Conservation (phyloP, 1,140 invertebrate species). For the Aphis gossypii region DNA sequence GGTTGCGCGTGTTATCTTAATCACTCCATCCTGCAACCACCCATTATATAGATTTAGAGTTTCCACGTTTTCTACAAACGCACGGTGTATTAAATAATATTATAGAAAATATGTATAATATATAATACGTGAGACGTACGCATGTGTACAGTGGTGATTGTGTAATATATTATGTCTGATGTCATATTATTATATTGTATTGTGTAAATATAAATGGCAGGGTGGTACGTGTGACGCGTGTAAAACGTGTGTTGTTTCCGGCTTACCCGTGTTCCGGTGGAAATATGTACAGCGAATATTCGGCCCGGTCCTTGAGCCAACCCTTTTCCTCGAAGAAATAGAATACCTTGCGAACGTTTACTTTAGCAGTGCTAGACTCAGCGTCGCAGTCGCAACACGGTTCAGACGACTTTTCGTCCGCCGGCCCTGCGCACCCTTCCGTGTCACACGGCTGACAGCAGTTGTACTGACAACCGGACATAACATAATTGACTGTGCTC, state of each 20-base stretch:
- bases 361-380: neutral
- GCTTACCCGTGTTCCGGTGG: slow-evolving; percentile 80
- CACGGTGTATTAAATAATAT: neutral
- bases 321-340: slow-evolving; percentile 77
- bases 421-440: neutral
- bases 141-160: neutral
- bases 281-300: slow-evolving; percentile 89
- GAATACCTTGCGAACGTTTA: slow-evolving; percentile 66
- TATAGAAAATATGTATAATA: neutral
- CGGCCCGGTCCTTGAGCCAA: slow-evolving; percentile 84
- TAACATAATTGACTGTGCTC: neutral
- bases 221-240: neutral
- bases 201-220: no score
- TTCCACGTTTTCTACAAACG: neutral
- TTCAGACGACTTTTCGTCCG: neutral
- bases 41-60: neutral
- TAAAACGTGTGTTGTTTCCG: neutral
- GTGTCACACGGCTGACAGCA: slow-evolving; percentile 47
- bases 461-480: slow-evolving; percentile 31
- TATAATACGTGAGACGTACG: neutral
- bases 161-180: neutral
- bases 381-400: slow-evolving; percentile 49
- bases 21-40: neutral
- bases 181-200: no score
- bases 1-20: neutral